Percentiles rank a stretch among this genome's conserved stretches.
phyloP scores from a whole-genome alignment of 2,113 vertebrate species.

The Nyctereutes procyonoides region DNA sequence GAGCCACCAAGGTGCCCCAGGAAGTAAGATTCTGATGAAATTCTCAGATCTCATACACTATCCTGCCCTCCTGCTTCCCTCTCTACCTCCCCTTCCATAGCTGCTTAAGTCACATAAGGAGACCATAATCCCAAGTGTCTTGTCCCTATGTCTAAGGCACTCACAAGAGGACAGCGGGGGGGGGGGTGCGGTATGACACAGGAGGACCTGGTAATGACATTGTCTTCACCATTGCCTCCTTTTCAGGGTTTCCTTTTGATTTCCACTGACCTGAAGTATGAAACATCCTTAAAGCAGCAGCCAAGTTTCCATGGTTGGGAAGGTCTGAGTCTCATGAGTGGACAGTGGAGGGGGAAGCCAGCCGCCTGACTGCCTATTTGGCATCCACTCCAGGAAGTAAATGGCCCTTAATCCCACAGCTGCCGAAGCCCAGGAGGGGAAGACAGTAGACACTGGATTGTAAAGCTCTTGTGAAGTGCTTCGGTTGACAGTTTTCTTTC shows the following conservation, averaged over 20 bases:
- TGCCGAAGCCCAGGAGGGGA: background rate
- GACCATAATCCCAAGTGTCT: background rate
- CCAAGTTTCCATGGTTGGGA: conserved; percentile 37
- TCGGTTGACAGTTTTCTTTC: background rate
- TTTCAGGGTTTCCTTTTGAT: conserved; percentile 84
- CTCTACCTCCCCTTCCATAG: background rate
- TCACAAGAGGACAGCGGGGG: accelerated
- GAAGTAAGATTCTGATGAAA: background rate
- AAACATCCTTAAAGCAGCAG: conserved; percentile 59
- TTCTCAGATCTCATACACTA: background rate
- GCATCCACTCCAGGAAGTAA: background rate
- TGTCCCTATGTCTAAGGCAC: background rate
- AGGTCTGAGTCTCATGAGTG: conserved; percentile 43
- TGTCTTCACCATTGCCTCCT: background rate
- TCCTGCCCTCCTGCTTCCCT: background rate
- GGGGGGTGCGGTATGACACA: background rate
- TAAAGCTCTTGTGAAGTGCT: background rate
- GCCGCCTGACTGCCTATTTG: background rate
- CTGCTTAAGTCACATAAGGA: background rate
- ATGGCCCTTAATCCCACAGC: background rate
- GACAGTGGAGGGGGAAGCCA: conserved; percentile 40
- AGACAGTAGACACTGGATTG: background rate
- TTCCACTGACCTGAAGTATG: conserved; percentile 82
- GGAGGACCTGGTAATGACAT: background rate
- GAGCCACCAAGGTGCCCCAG: too few relatives aligned